Evolutionary conservation across 2,113 vertebrate species (phyloP), one percentile per base, ranked within the genome.

Genomic region (Mobula hypostoma): DNA sequence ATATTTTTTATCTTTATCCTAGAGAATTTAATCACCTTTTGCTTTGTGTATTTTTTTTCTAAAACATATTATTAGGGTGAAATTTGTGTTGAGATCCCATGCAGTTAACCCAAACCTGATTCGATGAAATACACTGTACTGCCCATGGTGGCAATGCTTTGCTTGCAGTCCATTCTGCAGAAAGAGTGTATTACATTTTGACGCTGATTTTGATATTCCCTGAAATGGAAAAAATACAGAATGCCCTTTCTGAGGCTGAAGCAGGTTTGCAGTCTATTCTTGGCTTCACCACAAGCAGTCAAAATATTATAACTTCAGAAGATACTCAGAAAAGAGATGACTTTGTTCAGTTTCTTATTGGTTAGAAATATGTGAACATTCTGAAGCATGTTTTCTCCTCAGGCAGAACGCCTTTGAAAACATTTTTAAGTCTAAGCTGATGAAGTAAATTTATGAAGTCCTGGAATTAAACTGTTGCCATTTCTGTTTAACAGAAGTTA

Each of bases 331-430:
- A 56, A 19, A 56, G 19, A 87, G 19, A 87, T 61, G 58, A 58
- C 83, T 82, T 15, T 77, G 76, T 77, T 77, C 76, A 77, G 32
- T 80, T 80, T 32, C 83, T n/a, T 87, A 85, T 85, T 83, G 80
- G 56, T 63, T 9, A n/a, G 83, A 63, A 87, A 87, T 87, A 4
- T 66, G 63, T 15, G 29, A 88, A 66, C 12, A 12, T 24, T 29
- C 48, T 61, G 40, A 85, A 87, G 24, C 7, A 87, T 87, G 58
- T 29, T 27, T 87, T 24, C 8, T 88, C 58, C 61, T 66, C 29
- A n/a, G 24, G 14, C 5, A 15, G 27, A 63, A 90, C 63, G 66
- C 1, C 15, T 66, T 90, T 90, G 61, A n/a, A n/a, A 90, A 66
- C 6, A 19, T 66, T 63, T 32, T 29, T 36, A 63, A 19, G n/a